These are phyloP conservation scores for Oligia strigilis DNA, from an alignment of 2,888 invertebrate species.

Conservation along the genomic window DNA sequence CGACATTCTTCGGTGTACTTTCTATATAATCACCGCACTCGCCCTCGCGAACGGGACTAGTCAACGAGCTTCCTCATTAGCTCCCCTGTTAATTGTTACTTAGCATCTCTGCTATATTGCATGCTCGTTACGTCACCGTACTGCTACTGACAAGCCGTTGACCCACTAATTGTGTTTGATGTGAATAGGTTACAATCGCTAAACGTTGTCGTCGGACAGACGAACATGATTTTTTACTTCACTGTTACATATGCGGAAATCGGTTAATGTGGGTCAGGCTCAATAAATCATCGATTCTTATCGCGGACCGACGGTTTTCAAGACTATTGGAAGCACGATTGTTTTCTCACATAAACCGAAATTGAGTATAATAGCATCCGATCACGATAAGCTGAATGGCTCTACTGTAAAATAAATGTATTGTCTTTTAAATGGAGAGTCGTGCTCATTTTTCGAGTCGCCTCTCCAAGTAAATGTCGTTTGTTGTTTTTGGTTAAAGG, in stretches of 20 bases:
- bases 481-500: constrained; percentile 60
- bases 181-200: constrained; percentile 83
- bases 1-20: constrained; percentile 82
- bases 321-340: constrained; percentile 77
- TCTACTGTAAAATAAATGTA: constrained; percentile 54
- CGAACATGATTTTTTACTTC: constrained; percentile 69
- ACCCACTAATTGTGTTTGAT: constrained; percentile 85
- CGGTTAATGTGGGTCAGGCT: constrained; percentile 77
- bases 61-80: constrained; percentile 66
- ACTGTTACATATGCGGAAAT: constrained; percentile 79
- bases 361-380: constrained; percentile 66
- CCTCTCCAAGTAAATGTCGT: constrained; percentile 42
- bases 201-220: constrained; percentile 78
- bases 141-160: constrained; percentile 82
- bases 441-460: constrained; percentile 49
- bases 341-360: constrained; percentile 72
- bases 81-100: constrained; percentile 78
- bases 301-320: constrained; percentile 66
- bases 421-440: constrained; percentile 47
- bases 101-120: constrained; percentile 64
- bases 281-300: constrained; percentile 76
- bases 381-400: constrained; percentile 66
- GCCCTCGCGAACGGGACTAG: constrained; percentile 52
- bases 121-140: constrained; percentile 80
- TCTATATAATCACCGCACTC: constrained; percentile 75